Evolutionary conservation across 2,888 invertebrate species (phyloP).

Genomic region (Metopia argyrocephala): DNA sequence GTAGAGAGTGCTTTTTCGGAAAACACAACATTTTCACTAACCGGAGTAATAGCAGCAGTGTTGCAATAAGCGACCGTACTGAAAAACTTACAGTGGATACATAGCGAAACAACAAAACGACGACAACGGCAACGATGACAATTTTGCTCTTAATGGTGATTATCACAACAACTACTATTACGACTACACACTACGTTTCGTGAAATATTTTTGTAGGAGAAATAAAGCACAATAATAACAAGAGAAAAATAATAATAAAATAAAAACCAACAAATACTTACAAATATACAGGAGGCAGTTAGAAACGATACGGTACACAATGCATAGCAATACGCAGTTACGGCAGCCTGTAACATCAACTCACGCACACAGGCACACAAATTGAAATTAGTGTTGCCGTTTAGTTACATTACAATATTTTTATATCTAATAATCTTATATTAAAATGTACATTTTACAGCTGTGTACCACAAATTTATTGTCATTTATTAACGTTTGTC

Average conservation of each 20-base stretch:
- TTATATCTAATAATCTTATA: no score
- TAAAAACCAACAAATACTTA: constrained; percentile 20
- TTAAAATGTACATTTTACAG: no score
- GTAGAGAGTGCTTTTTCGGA: no score
- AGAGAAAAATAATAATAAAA: neutral
- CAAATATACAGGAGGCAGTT: constrained; percentile 15
- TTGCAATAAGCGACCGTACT: constrained; percentile 62
- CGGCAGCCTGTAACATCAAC: constrained; percentile 47
- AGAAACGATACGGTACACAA: neutral
- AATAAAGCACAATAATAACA: constrained; percentile 6
- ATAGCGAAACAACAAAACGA: constrained; percentile 15
- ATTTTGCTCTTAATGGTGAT: neutral
- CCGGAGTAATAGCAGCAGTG: constrained; percentile 54
- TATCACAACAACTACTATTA: constrained; percentile 26
- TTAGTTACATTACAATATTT: no score
- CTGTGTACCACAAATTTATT: no score
- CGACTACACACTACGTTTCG: constrained; percentile 31
- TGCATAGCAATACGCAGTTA: constrained; percentile 38
- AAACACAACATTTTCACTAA: constrained; percentile 49
- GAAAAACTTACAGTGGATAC: constrained; percentile 53
- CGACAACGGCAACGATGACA: constrained; percentile 43
- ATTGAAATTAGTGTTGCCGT: no score
- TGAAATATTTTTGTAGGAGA: constrained; percentile 21
- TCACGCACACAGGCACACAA: constrained; percentile 22
- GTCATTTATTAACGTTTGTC: no score